Percentiles rank a stretch among this genome's conserved stretches.
These are phyloP conservation scores for Calephelis nemesis DNA, from an alignment of 1,140 invertebrate genomes.

Conservation along the genomic window DNA sequence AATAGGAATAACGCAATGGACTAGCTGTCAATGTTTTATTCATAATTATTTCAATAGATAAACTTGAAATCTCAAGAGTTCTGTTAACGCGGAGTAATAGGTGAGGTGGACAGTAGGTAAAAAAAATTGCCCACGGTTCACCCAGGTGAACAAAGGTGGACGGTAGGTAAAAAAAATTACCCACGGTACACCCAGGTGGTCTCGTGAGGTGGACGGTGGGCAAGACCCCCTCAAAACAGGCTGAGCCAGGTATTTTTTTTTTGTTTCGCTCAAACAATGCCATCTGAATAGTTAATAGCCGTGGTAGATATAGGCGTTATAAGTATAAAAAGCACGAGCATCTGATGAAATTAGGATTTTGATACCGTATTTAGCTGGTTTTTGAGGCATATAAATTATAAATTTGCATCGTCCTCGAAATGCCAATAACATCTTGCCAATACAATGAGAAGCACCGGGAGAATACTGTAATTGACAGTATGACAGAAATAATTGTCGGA, in stretches of 20 bases:
- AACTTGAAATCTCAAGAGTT: no score
- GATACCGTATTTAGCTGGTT: constrained; percentile 8
- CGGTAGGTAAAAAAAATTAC: no score
- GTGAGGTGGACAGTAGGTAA: no score
- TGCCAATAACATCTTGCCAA: background rate
- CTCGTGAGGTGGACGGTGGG: no score
- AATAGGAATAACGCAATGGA: no score
- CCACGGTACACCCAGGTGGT: no score
- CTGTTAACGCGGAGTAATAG: no score
- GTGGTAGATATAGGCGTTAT: constrained; percentile 9
- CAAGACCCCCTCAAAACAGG: background rate
- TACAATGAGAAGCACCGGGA: background rate
- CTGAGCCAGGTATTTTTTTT: constrained; percentile 9
- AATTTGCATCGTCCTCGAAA: background rate
- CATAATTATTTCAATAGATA: no score
- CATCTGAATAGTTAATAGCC: background rate
- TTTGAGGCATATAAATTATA: constrained; percentile 10
- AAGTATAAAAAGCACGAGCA: background rate
- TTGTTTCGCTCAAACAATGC: background rate
- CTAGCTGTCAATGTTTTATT: no score
- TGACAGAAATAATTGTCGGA: constrained; percentile 1
- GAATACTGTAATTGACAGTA: background rate
- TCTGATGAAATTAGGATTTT: background rate
- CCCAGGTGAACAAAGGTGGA: no score
- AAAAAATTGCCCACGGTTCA: no score